Evolutionary conservation across 2,113 vertebrate species (phyloP).

Genomic region (Conger conger): DNA sequence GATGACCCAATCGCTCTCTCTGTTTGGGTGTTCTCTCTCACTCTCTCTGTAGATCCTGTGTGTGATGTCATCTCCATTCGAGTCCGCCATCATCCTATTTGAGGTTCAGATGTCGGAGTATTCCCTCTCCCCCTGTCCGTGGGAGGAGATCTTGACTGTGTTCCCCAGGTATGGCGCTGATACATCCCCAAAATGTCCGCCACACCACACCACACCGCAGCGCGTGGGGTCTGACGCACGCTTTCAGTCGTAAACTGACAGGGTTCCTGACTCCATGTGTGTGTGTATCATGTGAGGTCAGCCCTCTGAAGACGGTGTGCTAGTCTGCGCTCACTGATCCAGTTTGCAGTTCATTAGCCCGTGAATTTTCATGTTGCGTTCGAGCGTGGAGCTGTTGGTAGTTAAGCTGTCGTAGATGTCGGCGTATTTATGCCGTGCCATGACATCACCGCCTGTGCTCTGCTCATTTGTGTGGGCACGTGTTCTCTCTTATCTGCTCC

Average conservation of each 20-base stretch:
- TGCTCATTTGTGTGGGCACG: background rate
- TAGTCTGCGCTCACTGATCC: background rate
- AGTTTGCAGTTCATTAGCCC: background rate
- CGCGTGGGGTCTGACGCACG: background rate
- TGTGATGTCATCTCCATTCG: slow-evolving; percentile 77
- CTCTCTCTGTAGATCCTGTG: slow-evolving; percentile 66
- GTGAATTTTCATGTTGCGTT: background rate
- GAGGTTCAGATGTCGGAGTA: slow-evolving; percentile 57
- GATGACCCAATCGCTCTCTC: background rate
- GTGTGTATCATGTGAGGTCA: background rate
- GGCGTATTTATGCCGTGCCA: background rate
- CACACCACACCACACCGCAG: background rate
- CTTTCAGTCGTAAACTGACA: background rate
- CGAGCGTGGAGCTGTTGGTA: no score
- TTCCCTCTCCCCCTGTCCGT: slow-evolving; percentile 28
- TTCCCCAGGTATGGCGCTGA: slow-evolving; percentile 74
- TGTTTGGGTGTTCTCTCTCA: background rate
- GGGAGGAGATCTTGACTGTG: slow-evolving; percentile 56
- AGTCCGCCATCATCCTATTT: slow-evolving; percentile 63
- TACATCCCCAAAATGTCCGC: background rate
- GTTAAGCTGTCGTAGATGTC: no score
- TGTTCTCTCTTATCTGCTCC: background rate
- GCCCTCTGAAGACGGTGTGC: background rate
- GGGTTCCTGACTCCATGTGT: background rate
- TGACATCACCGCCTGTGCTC: background rate